Evolutionary conservation across 30 jellyfish, hydroid and myxozoan species (phyloP), one percentile per base, ranked within the genome.

Genomic region (Hydractinia echinata): DNA sequence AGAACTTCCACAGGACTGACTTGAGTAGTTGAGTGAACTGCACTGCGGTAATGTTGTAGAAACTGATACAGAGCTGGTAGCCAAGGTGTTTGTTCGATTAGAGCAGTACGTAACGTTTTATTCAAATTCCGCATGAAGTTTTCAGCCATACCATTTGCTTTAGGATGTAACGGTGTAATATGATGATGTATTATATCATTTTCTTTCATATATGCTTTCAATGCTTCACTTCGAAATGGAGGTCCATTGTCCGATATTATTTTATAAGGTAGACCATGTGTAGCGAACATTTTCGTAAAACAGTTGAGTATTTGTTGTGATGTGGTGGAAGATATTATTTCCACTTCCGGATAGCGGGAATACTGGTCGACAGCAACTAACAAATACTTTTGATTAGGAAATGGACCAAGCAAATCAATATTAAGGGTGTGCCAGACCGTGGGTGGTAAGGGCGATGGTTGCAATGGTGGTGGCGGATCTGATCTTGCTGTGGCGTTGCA

Each of bases 31-130:
- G 69, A 58, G 15, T 58, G 69, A 58, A 16, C 69, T 58, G 69
- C 69, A 58, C 69, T 58, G 69, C 69, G 69, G 69, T 58, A 58
- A 13, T 58, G 69, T 16, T 58, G 69, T 11, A 58, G 69, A 16
- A 58, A 58, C 69, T 58, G 69, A 16, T 58, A 58, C 44, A 30
- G 44, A 11, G 69, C 69, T 58, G 69, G 19, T 13, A 58, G 15
- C 3, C 69, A 58, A 3, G 69, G 69, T 58, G 69, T 58, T 58
- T 58, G 69, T 11, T 58, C 69, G 69, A 58, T 58, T 16, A 58
- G 19, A 16, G 69, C 69, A 11, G 68, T 58, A 11, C 19, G 2
- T 16, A 58, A 16, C 19, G 69, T 58, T 58, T 58, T 58, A 58
- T 58, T 58, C 15, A 58, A 16, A 16, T 58, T 3, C 3, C 3